Base-by-base conservation (phyloP, 1,140 invertebrate genomes). In the Eciton burchellii region DNA sequence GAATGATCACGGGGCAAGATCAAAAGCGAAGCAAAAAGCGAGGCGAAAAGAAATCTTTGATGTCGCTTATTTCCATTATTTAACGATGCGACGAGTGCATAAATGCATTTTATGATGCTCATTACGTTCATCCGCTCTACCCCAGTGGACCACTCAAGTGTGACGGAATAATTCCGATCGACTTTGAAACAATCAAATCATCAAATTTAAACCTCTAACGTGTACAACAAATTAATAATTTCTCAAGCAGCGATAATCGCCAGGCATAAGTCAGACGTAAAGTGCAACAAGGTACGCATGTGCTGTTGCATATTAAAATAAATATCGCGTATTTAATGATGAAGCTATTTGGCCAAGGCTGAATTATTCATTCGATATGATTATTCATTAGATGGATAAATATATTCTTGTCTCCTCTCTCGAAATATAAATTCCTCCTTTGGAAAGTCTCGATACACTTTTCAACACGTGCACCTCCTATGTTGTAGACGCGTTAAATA, bases 41-140 rank as follows among this genome's bases (percentile, higher is more conserved):
- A n/a, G n/a, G 19, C 24, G 29, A 19, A 29, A 43, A 49, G 70
- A 70, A 70, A 56, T n/a, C 45, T 68, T 79, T 21, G 63, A 68
- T 70, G 66, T 70, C 63, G 66, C 45, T 79, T 21, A 41, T 68
- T 65, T 77, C 24, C 35, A 68, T 79, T 79, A 79, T 57, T 79
- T 70, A 70, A 57, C n/a, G n/a, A n/a, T 49, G 5, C 45, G 74
- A 68, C n/a, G 63, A 79, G 45, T 68, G 65, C 63, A 70, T 70
- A 79, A 79, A 79, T 79, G 63, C 35, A 54, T 70, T 56, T 79
- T 56, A 79, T 70, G 35, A 16, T 8, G 19, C 35, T 79, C 63
- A 70, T 79, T 79, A 79, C 35, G 24, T 57, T 79, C 74, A 54
- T 77, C 49, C 63, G 62, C 21, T 77, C 74, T 79, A 70, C 49